Evolutionary conservation across 2,888 invertebrate species (phyloP).

Genomic region (Lithosia quadra): DNA sequence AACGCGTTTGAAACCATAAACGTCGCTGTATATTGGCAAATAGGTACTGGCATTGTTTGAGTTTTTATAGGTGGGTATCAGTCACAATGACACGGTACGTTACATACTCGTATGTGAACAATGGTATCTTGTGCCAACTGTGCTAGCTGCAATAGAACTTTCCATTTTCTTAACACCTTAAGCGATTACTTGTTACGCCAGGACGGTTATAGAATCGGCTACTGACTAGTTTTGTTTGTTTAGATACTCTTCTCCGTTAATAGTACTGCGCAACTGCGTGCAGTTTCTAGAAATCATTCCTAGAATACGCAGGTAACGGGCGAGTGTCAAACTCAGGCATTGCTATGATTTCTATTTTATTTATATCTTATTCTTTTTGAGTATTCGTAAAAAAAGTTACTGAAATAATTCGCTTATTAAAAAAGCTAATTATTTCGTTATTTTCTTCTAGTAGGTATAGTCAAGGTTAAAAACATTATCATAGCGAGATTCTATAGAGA

Average conservation of each 20-base stretch:
- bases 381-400: too few species aligned
- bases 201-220: constrained; percentile 36
- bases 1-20: constrained; percentile 36
- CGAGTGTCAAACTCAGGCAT: background rate
- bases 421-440: too few species aligned
- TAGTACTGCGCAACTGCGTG: background rate
- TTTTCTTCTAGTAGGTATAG: too few species aligned
- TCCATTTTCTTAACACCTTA: constrained; percentile 60
- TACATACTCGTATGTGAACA: constrained; percentile 71
- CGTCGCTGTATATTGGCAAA: constrained; percentile 65
- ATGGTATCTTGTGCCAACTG: constrained; percentile 65
- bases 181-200: constrained; percentile 43
- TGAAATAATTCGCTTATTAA: too few species aligned
- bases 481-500: too few species aligned
- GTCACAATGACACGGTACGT: constrained; percentile 66
- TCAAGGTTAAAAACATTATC: too few species aligned
- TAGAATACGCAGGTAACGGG: constrained; percentile 2
- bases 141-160: constrained; percentile 52
- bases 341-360: background rate
- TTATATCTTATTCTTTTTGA: too few species aligned
- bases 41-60: constrained; percentile 67
- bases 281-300: constrained; percentile 8
- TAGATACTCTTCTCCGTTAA: constrained; percentile 16
- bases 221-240: constrained; percentile 20
- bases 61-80: constrained; percentile 66